Evolutionary conservation across 2,888 invertebrate species (phyloP).

Genomic region (Dione vanillae): DNA sequence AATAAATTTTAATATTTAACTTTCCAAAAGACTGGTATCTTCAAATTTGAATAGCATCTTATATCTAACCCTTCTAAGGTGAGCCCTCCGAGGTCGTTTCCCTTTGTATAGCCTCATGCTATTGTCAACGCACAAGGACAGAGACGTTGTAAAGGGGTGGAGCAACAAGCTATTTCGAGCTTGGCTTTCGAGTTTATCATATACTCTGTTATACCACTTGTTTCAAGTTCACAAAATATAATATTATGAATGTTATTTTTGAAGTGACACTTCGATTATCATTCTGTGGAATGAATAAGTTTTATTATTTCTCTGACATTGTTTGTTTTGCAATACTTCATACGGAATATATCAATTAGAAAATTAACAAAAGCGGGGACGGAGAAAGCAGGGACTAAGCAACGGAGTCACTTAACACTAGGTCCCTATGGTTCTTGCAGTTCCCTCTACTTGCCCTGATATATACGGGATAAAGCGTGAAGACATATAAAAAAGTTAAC

Average conservation of each 20-base stretch:
- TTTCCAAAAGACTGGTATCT: background rate
- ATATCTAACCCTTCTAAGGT: conserved; percentile 11
- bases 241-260: background rate
- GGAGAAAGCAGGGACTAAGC: too few species aligned
- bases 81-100: conserved; percentile 28
- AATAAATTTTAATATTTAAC: background rate
- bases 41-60: conserved; percentile 3
- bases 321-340: too few species aligned
- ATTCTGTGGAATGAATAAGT: too few species aligned
- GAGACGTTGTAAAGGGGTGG: conserved; percentile 1
- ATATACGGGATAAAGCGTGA: too few species aligned
- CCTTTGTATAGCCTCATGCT: conserved; percentile 13
- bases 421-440: too few species aligned
- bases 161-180: conserved; percentile 18
- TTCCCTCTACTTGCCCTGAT: too few species aligned
- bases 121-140: conserved; percentile 28
- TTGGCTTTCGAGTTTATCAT: conserved; percentile 3
- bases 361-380: too few species aligned
- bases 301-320: too few species aligned
- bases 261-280: background rate
- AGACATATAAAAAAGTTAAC: too few species aligned
- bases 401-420: too few species aligned
- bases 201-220: conserved; percentile 2
- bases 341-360: too few species aligned
- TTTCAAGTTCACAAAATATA: background rate